Base-by-base conservation (phyloP, 1,140 invertebrate genomes). In the Varroa destructor region DNA sequence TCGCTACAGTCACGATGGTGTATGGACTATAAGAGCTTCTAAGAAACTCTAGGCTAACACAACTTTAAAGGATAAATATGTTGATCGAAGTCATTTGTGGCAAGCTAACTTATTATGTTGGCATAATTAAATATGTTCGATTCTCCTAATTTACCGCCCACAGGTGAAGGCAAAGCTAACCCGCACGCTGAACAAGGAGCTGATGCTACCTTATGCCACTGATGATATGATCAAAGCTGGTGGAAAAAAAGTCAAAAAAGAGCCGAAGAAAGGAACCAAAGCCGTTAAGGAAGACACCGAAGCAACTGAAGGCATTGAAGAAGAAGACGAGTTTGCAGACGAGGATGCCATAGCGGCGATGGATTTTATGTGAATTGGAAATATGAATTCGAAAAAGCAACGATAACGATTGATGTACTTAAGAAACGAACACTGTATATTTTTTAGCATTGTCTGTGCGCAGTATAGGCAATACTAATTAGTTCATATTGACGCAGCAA, bases 291-390 rank as follows among this genome's bases (percentile, higher is more conserved):
- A 43, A 57, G 36, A 37, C 25, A 4, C 70, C 42, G 70, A 36
- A 43, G 36, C 6, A 36, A 51, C 25, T 55, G 71, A 37, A 2
- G 71, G 71, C n/a, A 64, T n/a, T 42, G 71, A 71, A 42, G 71
- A 72, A 25, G 71, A 14, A 25, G 71, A 72, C 4, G 71, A 72
- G 14, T 40, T 46, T 6, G 40, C 54, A 37, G 58, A 72, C 14
- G 71, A 89, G 4, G 46, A 51, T 8, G 46, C 46, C 46, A 8
- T 3, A 8, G 46, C 46, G 46, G 46, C 46, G 46, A 51, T 51
- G 46, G 46, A 51, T 51, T 51, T 51, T 51, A 51, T 51, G 46
- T 51, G 46, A 51, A 51, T 51, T 5, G 3, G 4, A 51, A 8
- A 51, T 51, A 51, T 3, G 8, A 51, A 25, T 25, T 25, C 25